Evolutionary conservation across 2,888 invertebrate species (phyloP).

Genomic region (Poecilus cupreus): DNA sequence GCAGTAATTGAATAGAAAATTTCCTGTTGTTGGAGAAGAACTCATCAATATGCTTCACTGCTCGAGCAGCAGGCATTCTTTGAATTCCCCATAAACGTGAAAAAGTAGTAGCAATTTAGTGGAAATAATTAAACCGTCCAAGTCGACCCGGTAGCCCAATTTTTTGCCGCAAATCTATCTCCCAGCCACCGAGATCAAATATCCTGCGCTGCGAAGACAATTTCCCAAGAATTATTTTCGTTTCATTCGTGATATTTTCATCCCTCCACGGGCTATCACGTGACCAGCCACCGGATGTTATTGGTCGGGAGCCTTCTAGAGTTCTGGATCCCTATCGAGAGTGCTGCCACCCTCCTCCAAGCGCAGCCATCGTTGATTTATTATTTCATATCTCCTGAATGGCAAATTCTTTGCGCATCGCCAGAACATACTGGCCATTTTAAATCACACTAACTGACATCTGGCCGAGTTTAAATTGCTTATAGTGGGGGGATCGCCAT

Average conservation of each 20-base stretch:
- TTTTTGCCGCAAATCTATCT: slow-evolving; percentile 4
- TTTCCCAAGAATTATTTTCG: slow-evolving; percentile 38
- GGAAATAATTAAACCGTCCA: neutral
- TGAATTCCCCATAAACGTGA: neutral
- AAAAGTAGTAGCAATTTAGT: neutral
- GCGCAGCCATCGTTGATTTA: slow-evolving; percentile 21
- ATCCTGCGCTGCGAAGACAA: neutral
- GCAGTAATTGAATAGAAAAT: too few relatives aligned
- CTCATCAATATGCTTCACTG: too few relatives aligned
- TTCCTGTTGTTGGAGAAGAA: too few relatives aligned
- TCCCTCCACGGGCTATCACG: slow-evolving; percentile 14
- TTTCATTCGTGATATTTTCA: slow-evolving; percentile 31
- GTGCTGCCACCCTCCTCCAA: neutral
- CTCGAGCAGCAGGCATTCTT: too few relatives aligned
- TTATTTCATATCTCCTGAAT: slow-evolving; percentile 43
- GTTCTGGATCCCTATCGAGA: slow-evolving; percentile 5
- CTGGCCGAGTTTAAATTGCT: slow-evolving; percentile 28
- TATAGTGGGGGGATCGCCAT: neutral
- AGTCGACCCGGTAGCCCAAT: neutral
- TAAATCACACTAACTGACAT: slow-evolving; percentile 45
- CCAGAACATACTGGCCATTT: neutral
- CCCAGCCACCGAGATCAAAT: neutral
- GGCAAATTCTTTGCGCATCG: slow-evolving; percentile 23
- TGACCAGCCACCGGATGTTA: slow-evolving; percentile 28
- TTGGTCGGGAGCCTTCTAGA: slow-evolving; percentile 3